A percentile compares a stretch with the other conserved stretches of the same genome.
phyloP scores from a whole-genome alignment of 2,888 invertebrate genomes.

The Macrophya annulata region DNA sequence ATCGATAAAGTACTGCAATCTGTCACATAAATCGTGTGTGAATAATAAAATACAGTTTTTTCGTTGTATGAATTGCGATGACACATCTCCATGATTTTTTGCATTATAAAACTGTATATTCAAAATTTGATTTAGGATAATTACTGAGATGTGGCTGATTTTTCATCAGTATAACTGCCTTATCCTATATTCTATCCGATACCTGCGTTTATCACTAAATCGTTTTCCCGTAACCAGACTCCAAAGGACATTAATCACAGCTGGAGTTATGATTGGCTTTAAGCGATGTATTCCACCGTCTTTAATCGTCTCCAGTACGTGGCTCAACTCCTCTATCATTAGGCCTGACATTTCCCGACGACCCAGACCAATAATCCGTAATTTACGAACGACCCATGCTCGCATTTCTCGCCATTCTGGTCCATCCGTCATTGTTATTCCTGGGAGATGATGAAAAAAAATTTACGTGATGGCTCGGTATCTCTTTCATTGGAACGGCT shows the following conservation, averaged over 20 bases:
- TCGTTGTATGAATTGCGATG: not conserved
- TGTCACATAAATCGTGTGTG: slow-evolving; percentile 56
- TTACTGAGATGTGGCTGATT: not conserved
- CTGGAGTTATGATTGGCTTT: slow-evolving; percentile 80
- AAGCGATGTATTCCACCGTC: slow-evolving; percentile 68
- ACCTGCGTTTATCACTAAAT: slow-evolving; percentile 66
- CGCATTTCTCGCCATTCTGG: slow-evolving; percentile 82
- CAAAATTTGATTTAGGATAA: not conserved
- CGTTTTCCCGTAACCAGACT: slow-evolving; percentile 81
- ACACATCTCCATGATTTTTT: not conserved
- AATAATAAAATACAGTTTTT: not conserved
- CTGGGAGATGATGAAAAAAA: slow-evolving; percentile 73
- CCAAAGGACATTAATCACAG: slow-evolving; percentile 86
- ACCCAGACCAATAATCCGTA: slow-evolving; percentile 83
- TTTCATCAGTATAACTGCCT: not conserved
- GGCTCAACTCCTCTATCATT: slow-evolving; percentile 82
- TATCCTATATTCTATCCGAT: no score
- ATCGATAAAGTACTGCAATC: slow-evolving; percentile 69
- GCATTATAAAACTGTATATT: not conserved
- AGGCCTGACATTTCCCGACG: slow-evolving; percentile 81
- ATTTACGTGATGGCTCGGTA: not conserved
- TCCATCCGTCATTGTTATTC: slow-evolving; percentile 84
- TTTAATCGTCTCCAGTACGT: slow-evolving; percentile 71
- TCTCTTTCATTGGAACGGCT: not conserved
- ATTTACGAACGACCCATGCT: slow-evolving; percentile 81